A percentile compares a stretch with the other conserved stretches of the same genome.
Conservation (phyloP, 2,888 invertebrate species). For the Pseudococcus jackbeardsleyi region DNA sequence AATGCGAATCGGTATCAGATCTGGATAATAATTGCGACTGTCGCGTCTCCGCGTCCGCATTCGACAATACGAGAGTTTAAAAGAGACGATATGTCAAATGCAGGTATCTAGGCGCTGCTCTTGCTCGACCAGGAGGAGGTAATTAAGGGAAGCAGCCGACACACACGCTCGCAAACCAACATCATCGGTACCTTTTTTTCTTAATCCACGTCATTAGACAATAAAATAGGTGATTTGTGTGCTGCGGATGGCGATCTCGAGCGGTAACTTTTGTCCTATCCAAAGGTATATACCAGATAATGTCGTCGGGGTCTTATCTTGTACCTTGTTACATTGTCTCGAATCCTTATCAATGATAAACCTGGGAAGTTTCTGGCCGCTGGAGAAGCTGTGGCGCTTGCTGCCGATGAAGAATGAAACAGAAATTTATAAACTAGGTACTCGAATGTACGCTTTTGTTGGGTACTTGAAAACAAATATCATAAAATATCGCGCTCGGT, state of each 20-base stretch:
- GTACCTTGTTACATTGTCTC: not conserved
- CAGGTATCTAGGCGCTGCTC: conserved; percentile 39
- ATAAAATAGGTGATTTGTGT: conserved; percentile 60
- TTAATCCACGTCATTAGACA: conserved; percentile 64
- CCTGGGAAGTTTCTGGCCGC: not conserved
- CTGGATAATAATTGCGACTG: not conserved
- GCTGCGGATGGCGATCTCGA: not conserved
- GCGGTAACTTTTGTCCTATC: not conserved
- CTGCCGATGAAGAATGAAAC: not conserved
- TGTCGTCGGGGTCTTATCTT: not conserved
- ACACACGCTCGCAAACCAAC: not conserved
- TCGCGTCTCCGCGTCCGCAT: not conserved
- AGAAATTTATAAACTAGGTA: not conserved
- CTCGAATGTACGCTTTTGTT: not conserved
- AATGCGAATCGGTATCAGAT: not conserved
- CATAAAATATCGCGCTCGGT: conserved; percentile 26
- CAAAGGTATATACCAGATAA: not conserved
- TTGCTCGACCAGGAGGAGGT: not conserved
- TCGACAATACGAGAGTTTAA: not conserved
- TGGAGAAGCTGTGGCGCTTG: not conserved
- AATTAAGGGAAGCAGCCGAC: conserved; percentile 47
- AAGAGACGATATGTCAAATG: conserved; percentile 59
- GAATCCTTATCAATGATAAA: not conserved
- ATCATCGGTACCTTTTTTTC: not conserved
- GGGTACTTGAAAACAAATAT: conserved; percentile 22